Evolutionary conservation across 2,113 vertebrate species (phyloP), one percentile per base, ranked within the genome.

Genomic region (Bothrops jararaca): DNA sequence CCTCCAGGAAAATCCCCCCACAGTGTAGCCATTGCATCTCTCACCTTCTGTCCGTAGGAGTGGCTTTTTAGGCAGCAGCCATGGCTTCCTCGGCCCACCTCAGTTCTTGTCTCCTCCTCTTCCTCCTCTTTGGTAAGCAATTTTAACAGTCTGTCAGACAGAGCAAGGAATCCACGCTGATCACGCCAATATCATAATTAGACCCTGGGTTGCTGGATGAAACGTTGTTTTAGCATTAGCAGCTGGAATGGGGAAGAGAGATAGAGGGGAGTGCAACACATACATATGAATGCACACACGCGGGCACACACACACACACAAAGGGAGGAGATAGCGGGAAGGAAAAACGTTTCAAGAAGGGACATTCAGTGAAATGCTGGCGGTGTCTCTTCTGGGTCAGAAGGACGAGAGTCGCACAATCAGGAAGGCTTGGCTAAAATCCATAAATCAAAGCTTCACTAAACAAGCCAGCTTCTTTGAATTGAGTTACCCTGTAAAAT

Each of bases 21-120:
- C 57, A 53, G 12, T 48, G 45, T 86, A 53, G 91, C 57, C 26
- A 0, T 24, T 69, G n/a, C 91, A 39, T 88, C 86, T 92, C 91
- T 92, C 91, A 92, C 91, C 91, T 92, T 92, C 91, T 86, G 42
- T 56, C 12, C 24, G 64, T 24, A 11, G 20, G 56, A 34, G 91
- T 69, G 48, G 24, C 57, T 86, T 92, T 88, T 88, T 88, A 92
- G 86, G 91, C 91, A 92, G 86, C 91, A 88, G 86, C 91, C 91
- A 92, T 92, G 86, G 91, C 91, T 92, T 69, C 91, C 48, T 88
- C n/a, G 23, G 91, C 86, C 91, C 91, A 88, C 91, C 50, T 88
- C 45, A 53, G 48, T n/a, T 34, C 56, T 52, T 45, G 53, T 48
- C 90, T 91, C 80, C 74, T 85, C 53, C 91, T 91, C 53, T 85